Percentiles rank a stretch among this genome's conserved stretches.
Conservation (phyloP, 2,888 invertebrate genomes). For the Iphiclides podalirius region DNA sequence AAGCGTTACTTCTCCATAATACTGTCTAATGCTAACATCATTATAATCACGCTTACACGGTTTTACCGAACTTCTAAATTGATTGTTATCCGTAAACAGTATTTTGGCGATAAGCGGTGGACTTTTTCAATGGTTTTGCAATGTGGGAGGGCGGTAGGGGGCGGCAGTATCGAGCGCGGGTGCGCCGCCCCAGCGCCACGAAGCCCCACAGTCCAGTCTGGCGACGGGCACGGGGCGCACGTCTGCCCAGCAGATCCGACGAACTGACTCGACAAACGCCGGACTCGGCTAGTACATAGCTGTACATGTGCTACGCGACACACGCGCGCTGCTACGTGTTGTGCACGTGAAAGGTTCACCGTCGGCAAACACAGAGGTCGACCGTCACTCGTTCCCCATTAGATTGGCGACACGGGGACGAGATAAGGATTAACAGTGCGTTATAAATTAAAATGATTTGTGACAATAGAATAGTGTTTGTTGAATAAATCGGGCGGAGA, state of each 20-base stretch:
- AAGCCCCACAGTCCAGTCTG: slow-evolving; percentile 69
- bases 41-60: background rate
- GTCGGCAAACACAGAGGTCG: slow-evolving; percentile 23
- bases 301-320: slow-evolving; percentile 35
- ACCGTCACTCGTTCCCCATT: slow-evolving; percentile 3
- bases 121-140: slow-evolving; percentile 63
- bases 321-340: no score
- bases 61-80: background rate
- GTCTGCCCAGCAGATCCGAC: no score
- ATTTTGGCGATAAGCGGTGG: slow-evolving; percentile 51
- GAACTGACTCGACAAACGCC: no score
- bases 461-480: slow-evolving; percentile 62
- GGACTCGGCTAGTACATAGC: slow-evolving; percentile 35
- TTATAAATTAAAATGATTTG: slow-evolving; percentile 60
- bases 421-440: slow-evolving; percentile 53
- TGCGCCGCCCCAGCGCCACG: slow-evolving; percentile 73
- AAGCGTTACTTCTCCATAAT: no score
- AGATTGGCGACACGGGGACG: slow-evolving; percentile 31
- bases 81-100: slow-evolving; percentile 27
- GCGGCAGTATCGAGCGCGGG: slow-evolving; percentile 77
- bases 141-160: slow-evolving; percentile 73
- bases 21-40: no score
- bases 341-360: slow-evolving; percentile 37
- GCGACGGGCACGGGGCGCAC: slow-evolving; percentile 53
- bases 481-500: slow-evolving; percentile 59